Percentiles rank a stretch among this genome's conserved stretches.
Evolutionary conservation across 2,113 vertebrate genomes (phyloP).

Genomic region (Amazona vittata): DNA sequence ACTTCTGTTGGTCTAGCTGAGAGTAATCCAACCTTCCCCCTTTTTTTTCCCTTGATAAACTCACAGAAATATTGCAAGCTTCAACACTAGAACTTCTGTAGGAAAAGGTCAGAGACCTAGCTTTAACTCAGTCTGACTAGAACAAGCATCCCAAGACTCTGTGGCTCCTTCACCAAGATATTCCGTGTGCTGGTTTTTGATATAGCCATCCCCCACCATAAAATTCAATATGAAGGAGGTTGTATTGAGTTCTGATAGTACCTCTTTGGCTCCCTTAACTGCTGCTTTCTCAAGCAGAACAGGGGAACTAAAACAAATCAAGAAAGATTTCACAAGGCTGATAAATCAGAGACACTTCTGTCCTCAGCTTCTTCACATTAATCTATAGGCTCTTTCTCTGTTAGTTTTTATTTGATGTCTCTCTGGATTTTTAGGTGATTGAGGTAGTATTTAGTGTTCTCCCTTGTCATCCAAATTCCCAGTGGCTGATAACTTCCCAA

Average conservation of each 20-base stretch:
- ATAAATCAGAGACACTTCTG: not conserved
- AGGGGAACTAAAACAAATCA: not conserved
- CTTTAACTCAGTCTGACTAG: not conserved
- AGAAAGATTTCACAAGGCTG: not conserved
- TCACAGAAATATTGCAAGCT: not conserved
- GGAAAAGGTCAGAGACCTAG: not conserved
- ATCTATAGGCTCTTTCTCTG: not conserved
- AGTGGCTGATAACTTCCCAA: not conserved
- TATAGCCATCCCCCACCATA: not conserved
- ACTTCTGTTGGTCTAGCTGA: not conserved
- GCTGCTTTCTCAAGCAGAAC: not conserved
- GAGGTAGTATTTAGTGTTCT: not conserved
- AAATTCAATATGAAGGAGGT: not conserved
- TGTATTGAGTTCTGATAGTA: not conserved
- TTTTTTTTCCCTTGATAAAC: not conserved
- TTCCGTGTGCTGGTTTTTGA: not conserved
- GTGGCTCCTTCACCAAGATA: not conserved
- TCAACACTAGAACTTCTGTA: not conserved
- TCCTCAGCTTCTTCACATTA: not conserved
- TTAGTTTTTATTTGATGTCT: not conserved
- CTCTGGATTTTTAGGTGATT: not conserved
- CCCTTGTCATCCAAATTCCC: not conserved
- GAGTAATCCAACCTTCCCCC: not conserved
- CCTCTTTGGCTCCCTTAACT: not conserved
- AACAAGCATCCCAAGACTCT: not conserved